A percentile compares a stretch with the other conserved stretches of the same genome.
These are phyloP conservation scores for Micromesistius poutassou DNA, from an alignment of 2,797 vertebrate genomes.

Conservation along the genomic window DNA sequence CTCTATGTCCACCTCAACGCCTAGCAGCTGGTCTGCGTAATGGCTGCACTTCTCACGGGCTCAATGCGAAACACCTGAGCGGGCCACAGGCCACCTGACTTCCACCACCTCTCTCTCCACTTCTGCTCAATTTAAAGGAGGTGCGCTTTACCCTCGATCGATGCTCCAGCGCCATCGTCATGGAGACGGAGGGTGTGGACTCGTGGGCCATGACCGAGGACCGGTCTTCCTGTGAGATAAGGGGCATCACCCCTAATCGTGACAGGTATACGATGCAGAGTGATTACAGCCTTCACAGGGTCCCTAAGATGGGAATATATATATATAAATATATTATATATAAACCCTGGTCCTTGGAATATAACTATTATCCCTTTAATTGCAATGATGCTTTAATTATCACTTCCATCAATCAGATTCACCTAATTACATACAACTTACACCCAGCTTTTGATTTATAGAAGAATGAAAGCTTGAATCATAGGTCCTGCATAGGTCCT, in stretches of 20 bases:
- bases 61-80: not conserved
- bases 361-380: not conserved
- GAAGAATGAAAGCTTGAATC: not conserved
- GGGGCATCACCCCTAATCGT: constrained; percentile 68
- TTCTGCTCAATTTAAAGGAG: constrained; percentile 64
- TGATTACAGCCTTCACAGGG: not conserved
- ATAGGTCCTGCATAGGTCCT: no score
- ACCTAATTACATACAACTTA: not conserved
- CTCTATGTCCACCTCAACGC: not conserved
- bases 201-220: constrained; percentile 78
- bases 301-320: not conserved
- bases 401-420: no score
- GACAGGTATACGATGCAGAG: constrained; percentile 59
- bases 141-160: constrained; percentile 78
- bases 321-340: not conserved
- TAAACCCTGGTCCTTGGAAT: not conserved
- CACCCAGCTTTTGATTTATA: not conserved
- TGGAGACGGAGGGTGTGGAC: constrained; percentile 80
- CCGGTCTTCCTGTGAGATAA: constrained; percentile 77
- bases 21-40: not conserved
- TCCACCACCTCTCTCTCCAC: not conserved
- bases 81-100: not conserved
- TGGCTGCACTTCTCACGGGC: not conserved
- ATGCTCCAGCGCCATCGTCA: constrained; percentile 72
- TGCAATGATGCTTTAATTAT: not conserved